phyloP scores from a whole-genome alignment of 2,888 invertebrate genomes.

The Odontothrips loti region DNA sequence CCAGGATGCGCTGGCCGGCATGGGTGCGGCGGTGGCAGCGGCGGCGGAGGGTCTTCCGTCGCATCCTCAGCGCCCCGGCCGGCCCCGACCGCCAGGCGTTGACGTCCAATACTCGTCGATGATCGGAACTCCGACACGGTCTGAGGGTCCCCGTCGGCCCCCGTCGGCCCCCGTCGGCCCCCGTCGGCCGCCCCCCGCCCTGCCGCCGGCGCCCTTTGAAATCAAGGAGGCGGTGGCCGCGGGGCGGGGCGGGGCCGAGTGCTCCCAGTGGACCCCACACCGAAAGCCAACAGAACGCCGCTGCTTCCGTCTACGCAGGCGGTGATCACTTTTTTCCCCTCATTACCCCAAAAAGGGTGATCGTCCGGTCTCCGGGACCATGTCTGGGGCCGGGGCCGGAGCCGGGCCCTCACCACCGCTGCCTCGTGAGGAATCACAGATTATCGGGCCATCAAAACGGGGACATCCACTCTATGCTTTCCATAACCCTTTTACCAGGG shows the following conservation, averaged over 20 bases:
- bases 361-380: background rate
- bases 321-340: background rate
- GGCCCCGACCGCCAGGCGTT: too few relatives aligned
- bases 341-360: background rate
- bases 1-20: too few relatives aligned
- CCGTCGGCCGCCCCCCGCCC: background rate
- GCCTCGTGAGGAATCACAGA: too few relatives aligned
- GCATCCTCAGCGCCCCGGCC: background rate
- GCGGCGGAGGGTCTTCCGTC: background rate
- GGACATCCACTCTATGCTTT: too few relatives aligned
- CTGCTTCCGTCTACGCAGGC: too few relatives aligned
- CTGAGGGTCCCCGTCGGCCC: background rate
- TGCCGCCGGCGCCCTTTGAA: background rate
- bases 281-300: background rate
- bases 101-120: background rate
- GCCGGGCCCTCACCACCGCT: too few relatives aligned
- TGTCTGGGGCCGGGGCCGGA: too few relatives aligned
- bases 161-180: too few relatives aligned
- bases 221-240: background rate
- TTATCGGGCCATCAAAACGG: too few relatives aligned
- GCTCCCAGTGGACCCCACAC: background rate
- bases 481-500: too few relatives aligned
- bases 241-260: too few relatives aligned
- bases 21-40: too few relatives aligned
- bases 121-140: conserved; percentile 6